Conservation (phyloP, 2,113 vertebrate species). For the Varanus komodoensis region DNA sequence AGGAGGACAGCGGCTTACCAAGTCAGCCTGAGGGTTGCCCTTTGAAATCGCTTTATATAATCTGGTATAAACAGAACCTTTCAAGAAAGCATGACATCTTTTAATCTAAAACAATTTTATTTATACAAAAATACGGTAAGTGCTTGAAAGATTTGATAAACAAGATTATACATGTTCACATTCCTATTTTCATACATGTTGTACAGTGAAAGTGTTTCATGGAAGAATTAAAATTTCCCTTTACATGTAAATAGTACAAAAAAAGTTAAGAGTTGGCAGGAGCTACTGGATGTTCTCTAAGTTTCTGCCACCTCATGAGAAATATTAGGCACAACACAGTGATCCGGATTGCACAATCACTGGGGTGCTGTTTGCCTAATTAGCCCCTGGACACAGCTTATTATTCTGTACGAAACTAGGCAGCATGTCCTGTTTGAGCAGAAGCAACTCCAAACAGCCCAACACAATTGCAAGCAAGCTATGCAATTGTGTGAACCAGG, state of each 20-base stretch:
- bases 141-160: slow-evolving; percentile 75
- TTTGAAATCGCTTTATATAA: background rate
- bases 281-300: slow-evolving; percentile 60
- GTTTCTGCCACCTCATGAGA: slow-evolving; percentile 43
- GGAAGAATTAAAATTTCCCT: slow-evolving; percentile 72
- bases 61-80: background rate
- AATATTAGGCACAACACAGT: slow-evolving; percentile 31
- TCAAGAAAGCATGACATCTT: background rate
- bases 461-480: too few species aligned
- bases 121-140: slow-evolving; percentile 67
- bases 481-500: background rate
- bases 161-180: slow-evolving; percentile 75
- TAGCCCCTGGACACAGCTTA: too few species aligned
- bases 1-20: background rate
- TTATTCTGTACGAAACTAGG: too few species aligned
- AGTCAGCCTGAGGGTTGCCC: background rate
- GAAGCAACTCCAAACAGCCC: too few species aligned
- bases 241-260: slow-evolving; percentile 71
- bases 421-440: too few species aligned
- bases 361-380: too few species aligned
- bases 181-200: slow-evolving; percentile 76
- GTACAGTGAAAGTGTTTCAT: slow-evolving; percentile 72
- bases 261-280: slow-evolving; percentile 72
- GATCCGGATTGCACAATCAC: too few species aligned
- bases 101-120: slow-evolving; percentile 8